These are phyloP conservation scores for Enoplosus armatus DNA, from an alignment of 2,797 vertebrate species.

Conservation along the genomic window DNA sequence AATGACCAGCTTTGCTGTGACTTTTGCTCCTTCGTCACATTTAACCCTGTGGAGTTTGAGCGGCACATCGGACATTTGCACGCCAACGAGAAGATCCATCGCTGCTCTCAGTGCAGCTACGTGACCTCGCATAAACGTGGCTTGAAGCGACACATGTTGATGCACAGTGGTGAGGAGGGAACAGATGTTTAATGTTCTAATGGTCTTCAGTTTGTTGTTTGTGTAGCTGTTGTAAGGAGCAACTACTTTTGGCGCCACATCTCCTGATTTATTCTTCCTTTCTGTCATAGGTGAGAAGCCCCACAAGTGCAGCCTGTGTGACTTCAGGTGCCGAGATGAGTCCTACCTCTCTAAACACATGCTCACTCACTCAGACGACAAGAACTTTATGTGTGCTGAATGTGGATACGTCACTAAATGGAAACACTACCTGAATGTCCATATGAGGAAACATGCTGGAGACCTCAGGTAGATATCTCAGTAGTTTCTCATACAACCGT, in stretches of 20 bases:
- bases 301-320: constrained; percentile 93
- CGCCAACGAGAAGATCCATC: constrained; percentile 95
- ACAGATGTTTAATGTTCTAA: background rate
- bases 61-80: constrained; percentile 94
- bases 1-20: constrained; percentile 87
- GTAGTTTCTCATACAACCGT: background rate
- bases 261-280: background rate
- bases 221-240: background rate
- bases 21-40: constrained; percentile 93
- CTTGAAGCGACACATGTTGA: constrained; percentile 92
- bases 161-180: constrained; percentile 91
- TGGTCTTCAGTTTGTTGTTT: background rate
- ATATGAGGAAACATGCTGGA: constrained; percentile 97
- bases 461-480: constrained; percentile 90
- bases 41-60: constrained; percentile 94
- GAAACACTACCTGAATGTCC: constrained; percentile 97
- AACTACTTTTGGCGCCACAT: background rate
- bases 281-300: constrained; percentile 91
- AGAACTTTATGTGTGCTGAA: constrained; percentile 98
- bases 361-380: constrained; percentile 93
- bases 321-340: constrained; percentile 96
- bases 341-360: constrained; percentile 98
- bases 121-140: constrained; percentile 95
- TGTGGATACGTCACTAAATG: constrained; percentile 99
- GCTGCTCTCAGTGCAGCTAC: constrained; percentile 92